These are phyloP conservation scores for Eledona agricola DNA, from an alignment of 2,888 invertebrate species.

Conservation along the genomic window DNA sequence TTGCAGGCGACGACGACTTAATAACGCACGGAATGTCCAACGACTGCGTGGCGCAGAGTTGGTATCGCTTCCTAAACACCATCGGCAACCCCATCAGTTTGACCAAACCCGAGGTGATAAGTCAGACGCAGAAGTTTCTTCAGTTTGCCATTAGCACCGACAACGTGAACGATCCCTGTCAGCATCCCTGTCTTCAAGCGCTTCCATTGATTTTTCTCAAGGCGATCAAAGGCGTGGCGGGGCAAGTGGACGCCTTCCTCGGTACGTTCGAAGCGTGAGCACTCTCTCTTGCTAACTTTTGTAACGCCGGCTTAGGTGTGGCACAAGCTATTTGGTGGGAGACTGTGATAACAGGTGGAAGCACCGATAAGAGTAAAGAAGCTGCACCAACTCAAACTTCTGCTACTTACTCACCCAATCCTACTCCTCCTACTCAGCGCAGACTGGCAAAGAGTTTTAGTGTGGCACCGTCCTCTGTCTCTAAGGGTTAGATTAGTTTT, in stretches of 20 bases:
- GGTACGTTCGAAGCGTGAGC: constrained; percentile 68
- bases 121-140: constrained; percentile 77
- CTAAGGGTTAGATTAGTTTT: constrained; percentile 65
- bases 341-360: constrained; percentile 61
- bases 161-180: constrained; percentile 86
- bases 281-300: constrained; percentile 10
- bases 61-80: constrained; percentile 94
- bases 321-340: constrained; percentile 65
- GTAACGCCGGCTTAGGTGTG: constrained; percentile 58
- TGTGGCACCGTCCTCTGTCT: constrained; percentile 77
- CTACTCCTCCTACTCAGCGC: constrained; percentile 86
- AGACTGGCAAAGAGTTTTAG: constrained; percentile 93
- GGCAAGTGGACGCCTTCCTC: constrained; percentile 93
- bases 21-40: constrained; percentile 86
- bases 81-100: constrained; percentile 95
- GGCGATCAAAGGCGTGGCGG: constrained; percentile 92
- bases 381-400: constrained; percentile 42
- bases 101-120: constrained; percentile 78
- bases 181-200: constrained; percentile 85
- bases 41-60: constrained; percentile 92
- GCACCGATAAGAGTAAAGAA: constrained; percentile 61
- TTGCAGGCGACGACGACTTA: constrained; percentile 85
- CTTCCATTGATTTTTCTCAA: constrained; percentile 91
- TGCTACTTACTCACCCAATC: constrained; percentile 69
- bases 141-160: constrained; percentile 83